Evolutionary conservation across 2,797 vertebrate species (phyloP), one percentile per base, ranked within the genome.

Genomic region (Lepilemur septentrionalis): DNA sequence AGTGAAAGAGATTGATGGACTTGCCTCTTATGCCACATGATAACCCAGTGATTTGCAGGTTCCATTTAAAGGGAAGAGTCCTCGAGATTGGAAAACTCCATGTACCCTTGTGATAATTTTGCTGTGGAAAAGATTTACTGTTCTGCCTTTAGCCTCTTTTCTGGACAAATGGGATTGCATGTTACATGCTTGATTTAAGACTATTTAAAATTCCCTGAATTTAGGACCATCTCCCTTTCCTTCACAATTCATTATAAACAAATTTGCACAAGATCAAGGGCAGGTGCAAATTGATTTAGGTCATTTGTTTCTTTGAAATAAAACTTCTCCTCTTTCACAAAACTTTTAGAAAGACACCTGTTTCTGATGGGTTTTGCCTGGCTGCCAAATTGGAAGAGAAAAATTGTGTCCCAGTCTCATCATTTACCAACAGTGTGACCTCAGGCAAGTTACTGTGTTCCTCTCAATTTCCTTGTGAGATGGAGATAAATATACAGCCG

Each of bases 121-220:
- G 55, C 88, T 91, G 69, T 91, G 69, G 79, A 90, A 91, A 93
- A 95, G 95, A 97, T 96, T 98, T 97, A 98, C 75, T 89, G 85
- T 88, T 73, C 73, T 97, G 76, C 50, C 61, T 93, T 84, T 92
- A 88, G 55, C 72, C 61, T 88, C 86, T 92, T 78, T 95, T 41
- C 90, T 86, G 88, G 95, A 95, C 85, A 92, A 96, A 94, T 92
- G 88, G 85, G 46, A 91, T 94, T 96, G 72, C 30, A 50, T 32
- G 73, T 95, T 97, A 90, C 52, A 67, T 87, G 75, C 81, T 93
- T 97, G 96, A 96, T 96, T 97, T 97, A 95, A 97, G 93, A 48
- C 95, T 94, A 79, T 95, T 96, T 92, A 91, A 94, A 95, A 89
- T 95, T 83, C 80, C 83, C 48, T 93, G 85, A 95, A 96, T 97